Conservation (phyloP, 2,113 vertebrate genomes). For the Pteronura brasiliensis region DNA sequence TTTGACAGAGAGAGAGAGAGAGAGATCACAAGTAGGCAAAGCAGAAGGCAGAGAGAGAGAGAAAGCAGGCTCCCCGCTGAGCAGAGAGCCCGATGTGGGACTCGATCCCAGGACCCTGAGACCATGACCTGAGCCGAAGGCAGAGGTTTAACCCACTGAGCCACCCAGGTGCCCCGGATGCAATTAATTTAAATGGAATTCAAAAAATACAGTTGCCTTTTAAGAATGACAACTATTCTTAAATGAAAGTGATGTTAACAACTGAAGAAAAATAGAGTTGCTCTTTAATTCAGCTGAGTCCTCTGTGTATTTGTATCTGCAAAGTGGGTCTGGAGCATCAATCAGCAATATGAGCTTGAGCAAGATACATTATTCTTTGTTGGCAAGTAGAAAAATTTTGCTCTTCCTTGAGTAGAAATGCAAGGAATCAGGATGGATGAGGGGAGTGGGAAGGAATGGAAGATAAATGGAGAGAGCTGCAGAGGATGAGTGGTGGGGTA, state of each 20-base stretch:
- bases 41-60: too few relatives aligned
- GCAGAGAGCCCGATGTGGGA: too few relatives aligned
- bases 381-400: not conserved
- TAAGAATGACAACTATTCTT: not conserved
- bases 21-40: too few relatives aligned
- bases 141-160: too few relatives aligned
- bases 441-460: not conserved
- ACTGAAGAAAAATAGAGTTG: not conserved
- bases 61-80: too few relatives aligned
- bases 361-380: not conserved
- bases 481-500: not conserved
- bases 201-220: not conserved
- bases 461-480: fast-evolving
- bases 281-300: not conserved
- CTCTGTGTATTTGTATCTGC: not conserved
- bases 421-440: not conserved
- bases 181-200: not conserved
- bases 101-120: too few relatives aligned
- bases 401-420: not conserved
- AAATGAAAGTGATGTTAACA: not conserved
- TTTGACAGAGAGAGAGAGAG: too few relatives aligned
- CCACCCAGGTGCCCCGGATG: not conserved
- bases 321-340: not conserved
- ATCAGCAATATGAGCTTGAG: not conserved
- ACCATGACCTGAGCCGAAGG: too few relatives aligned